Conservation (phyloP, 2,113 vertebrate species). For the Cyphomyrus discorhynchus region DNA sequence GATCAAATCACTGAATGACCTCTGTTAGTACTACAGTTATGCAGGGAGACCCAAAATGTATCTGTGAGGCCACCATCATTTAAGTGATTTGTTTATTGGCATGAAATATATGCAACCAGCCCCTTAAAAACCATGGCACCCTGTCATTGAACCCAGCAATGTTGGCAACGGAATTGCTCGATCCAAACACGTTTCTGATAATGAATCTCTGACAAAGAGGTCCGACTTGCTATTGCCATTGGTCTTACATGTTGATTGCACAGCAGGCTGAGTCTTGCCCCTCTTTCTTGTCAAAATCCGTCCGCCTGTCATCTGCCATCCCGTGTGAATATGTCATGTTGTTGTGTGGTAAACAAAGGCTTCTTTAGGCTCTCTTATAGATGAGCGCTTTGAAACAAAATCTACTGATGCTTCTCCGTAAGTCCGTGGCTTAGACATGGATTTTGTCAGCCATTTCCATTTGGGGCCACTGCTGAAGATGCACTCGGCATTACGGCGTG, state of each 20-base stretch:
- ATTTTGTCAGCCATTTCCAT: slow-evolving; percentile 20
- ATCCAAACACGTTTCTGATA: too few relatives aligned
- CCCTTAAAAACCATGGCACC: background rate
- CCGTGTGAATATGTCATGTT: background rate
- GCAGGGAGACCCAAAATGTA: background rate
- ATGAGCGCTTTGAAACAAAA: slow-evolving; percentile 8
- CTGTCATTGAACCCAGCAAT: background rate
- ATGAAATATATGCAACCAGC: background rate
- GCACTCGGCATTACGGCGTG: slow-evolving; percentile 5
- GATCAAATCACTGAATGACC: background rate
- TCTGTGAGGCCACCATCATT: background rate
- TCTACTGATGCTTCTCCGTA: slow-evolving; percentile 8
- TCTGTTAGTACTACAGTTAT: background rate
- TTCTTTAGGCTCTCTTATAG: background rate
- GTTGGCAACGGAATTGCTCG: background rate
- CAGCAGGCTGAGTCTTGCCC: background rate
- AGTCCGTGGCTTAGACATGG: slow-evolving; percentile 23
- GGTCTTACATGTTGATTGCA: background rate
- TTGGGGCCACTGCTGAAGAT: slow-evolving; percentile 1
- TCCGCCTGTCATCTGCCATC: background rate
- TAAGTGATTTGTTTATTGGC: background rate
- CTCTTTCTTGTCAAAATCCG: background rate
- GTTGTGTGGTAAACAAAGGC: slow-evolving; percentile 21
- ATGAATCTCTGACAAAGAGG: background rate
- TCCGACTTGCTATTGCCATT: background rate